Evolutionary conservation across 2,797 vertebrate genomes (phyloP).

Genomic region (Ciconia nigra): DNA sequence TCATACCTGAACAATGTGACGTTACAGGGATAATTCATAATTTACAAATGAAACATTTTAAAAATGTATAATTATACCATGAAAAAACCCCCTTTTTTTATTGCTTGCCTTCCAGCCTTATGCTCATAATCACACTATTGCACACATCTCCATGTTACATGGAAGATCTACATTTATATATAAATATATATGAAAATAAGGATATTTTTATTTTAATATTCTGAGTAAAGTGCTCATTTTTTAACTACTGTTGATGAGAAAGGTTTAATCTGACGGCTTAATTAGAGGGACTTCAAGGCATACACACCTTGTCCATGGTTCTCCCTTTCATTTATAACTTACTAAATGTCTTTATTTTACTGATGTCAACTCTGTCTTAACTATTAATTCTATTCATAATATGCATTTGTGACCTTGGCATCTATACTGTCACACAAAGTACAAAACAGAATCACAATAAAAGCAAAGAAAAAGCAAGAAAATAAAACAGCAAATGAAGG

Average conservation of each 20-base stretch:
- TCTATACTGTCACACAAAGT: conserved; percentile 75
- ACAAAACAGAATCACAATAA: conserved; percentile 70
- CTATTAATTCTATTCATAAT: conserved; percentile 51
- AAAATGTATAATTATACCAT: conserved; percentile 37
- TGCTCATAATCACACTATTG: conserved; percentile 56
- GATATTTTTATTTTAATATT: conserved; percentile 46
- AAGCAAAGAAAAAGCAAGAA: conserved; percentile 66
- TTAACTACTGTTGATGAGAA: conserved; percentile 56
- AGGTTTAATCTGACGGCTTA: conserved; percentile 35
- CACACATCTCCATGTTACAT: conserved; percentile 47
- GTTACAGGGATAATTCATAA: conserved; percentile 27
- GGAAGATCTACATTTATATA: conserved; percentile 64
- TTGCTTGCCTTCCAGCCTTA: conserved; percentile 69
- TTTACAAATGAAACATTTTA: conserved; percentile 58
- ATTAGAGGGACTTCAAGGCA: conserved; percentile 53
- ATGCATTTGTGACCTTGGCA: conserved; percentile 75
- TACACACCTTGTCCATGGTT: conserved; percentile 46
- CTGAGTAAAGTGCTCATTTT: conserved; percentile 64
- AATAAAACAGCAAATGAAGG: conserved; percentile 68
- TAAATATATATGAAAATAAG: conserved; percentile 67
- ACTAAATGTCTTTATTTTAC: conserved; percentile 32
- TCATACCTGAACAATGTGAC: conserved; percentile 39
- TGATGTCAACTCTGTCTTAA: conserved; percentile 44
- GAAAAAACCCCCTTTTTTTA: conserved; percentile 66
- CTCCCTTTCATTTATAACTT: conserved; percentile 45